Evolutionary conservation across 2,888 invertebrate species (phyloP), one percentile per base, ranked within the genome.

Genomic region (Acutogordius australiensis): DNA sequence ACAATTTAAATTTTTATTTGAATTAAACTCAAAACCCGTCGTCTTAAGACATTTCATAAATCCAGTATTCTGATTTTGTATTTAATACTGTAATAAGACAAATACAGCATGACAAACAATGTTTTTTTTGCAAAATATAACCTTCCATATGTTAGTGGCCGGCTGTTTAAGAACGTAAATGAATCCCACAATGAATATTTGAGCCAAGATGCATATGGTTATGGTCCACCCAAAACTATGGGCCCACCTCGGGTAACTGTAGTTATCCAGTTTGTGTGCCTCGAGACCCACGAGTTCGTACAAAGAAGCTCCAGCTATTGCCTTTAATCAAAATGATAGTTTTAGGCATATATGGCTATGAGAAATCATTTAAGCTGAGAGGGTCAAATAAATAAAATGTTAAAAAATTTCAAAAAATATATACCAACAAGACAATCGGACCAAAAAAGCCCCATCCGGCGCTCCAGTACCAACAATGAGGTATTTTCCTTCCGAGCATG

Each of bases 401-500:
- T n/a, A n/a, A n/a, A n/a, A n/a, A n/a, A n/a, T n/a, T n/a, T n/a
- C n/a, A n/a, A n/a, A n/a, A n/a, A n/a, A n/a, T n/a, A 28, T 26
- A 13, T 58, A 58, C 44, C 21, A 60, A 4, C 23, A 60, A 23
- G 21, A 57, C 28, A 30, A 60, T 45, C 13, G 58, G 58, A 28
- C 29, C 58, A 28, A 57, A 18, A 23, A 57, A 57, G 8, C 8
- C 28, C 58, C 58, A 57, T 4, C 28, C 23, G 23, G 58, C 8
- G 13, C 4, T 8, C 58, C 58, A 57, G 23, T 57, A 57, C 28
- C 28, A 28, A 8, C 8, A 4, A 18, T 28, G 58, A 8, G 30
- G 30, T 29, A 57, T 28, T 30, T 57, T 57, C 8, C 30, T 28
- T 8, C 58, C 58, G 2, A 57, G 28, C 58, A 57, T 57, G 28